Evolutionary conservation across 2,888 invertebrate species (phyloP), one percentile per base, ranked within the genome.

Genomic region (Trachelus troglodyta): DNA sequence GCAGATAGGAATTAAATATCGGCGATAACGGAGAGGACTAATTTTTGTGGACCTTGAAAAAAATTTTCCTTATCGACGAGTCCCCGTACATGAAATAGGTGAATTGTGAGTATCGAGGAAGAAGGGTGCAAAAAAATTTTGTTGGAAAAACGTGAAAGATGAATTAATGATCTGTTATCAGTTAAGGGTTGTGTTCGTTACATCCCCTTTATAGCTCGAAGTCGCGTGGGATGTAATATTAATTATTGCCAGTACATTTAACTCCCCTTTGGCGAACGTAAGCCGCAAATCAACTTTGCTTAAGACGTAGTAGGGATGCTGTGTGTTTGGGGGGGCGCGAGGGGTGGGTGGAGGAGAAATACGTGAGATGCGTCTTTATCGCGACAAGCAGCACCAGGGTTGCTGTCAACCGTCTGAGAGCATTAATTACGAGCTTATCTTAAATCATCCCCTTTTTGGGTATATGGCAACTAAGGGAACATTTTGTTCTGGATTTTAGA

Each of bases 341-440:
- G 40, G 12, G 12, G 40, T 15, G 40, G 40, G 0, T 9, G 6
- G 6, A 0, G 6, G 40, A 56, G 23, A 56, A 56, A 56, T 56
- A 56, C 40, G 40, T 56, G 40, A 56, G 40, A 23, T 9, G 40
- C 23, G 40, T 56, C 40, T 56, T 56, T 56, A 56, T 56, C 40
- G 40, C 23, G 40, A 56, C 40, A 56, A 56, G 40, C 40, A 56
- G 40, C 31, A 71, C 30, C 71, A 9, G 71, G 71, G 71, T 3
- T n/a, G 15, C 31, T 31, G 15, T 71, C 15, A 71, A 30, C 71
- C 71, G 30, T 23, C 30, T 31, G 12, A 12, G 71, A 71, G 71
- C 71, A 71, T 71, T 71, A 71, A 71, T 71, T 71, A 71, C 71
- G 30, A 33, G 31, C 71, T 71, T 71, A 71, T 71, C 71, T 71